phyloP scores from a whole-genome alignment of 2,888 invertebrate genomes.

The Sphinx pinastri region DNA sequence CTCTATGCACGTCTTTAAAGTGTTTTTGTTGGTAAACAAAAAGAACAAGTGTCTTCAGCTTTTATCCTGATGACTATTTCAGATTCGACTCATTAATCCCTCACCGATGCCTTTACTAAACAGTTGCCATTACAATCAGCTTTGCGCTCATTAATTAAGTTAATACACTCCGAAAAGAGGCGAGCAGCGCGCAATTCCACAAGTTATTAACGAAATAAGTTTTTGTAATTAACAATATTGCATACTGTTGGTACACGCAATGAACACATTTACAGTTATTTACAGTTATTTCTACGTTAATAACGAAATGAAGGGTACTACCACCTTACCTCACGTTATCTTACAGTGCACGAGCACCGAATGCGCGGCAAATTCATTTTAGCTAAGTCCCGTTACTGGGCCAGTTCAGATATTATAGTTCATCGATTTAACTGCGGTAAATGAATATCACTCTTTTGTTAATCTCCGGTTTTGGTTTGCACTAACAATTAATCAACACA shows the following conservation, averaged over 20 bases:
- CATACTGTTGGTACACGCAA: constrained; percentile 18
- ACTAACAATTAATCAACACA: too few relatives aligned
- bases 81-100: constrained; percentile 9
- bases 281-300: not conserved
- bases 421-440: too few relatives aligned
- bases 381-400: too few relatives aligned
- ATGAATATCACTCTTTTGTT: too few relatives aligned
- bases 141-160: constrained; percentile 33
- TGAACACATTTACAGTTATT: not conserved
- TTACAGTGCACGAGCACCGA: too few relatives aligned
- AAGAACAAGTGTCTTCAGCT: not conserved
- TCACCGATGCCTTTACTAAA: not conserved
- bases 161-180: constrained; percentile 26
- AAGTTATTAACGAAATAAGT: constrained; percentile 1
- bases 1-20: too few relatives aligned
- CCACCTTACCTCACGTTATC: too few relatives aligned
- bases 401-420: too few relatives aligned
- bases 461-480: too few relatives aligned
- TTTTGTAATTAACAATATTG: constrained; percentile 4
- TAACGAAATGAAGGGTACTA: too few relatives aligned
- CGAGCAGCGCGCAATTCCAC: not conserved
- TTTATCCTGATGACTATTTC: not conserved
- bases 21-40: not conserved
- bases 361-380: too few relatives aligned
- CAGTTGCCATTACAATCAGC: not conserved